Percentiles rank a stretch among this genome's conserved stretches.
These are phyloP conservation scores for Heliopora coerulea DNA, from an alignment of 92 coral and sea anemone genomes.

Conservation along the genomic window DNA sequence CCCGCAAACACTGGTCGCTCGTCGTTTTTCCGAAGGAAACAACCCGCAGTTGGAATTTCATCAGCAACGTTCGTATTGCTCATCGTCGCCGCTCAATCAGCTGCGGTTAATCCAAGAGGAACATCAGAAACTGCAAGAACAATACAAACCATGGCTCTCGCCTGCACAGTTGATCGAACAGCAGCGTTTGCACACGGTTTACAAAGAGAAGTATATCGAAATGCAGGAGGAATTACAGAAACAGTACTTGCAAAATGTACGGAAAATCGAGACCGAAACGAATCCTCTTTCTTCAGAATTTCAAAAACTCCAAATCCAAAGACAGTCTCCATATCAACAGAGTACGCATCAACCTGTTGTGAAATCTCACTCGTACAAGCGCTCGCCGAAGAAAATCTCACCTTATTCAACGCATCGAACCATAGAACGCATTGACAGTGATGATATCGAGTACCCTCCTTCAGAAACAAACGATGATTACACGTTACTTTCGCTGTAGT, in stretches of 20 bases:
- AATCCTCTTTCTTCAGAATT: constrained; percentile 38
- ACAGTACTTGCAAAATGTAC: constrained; percentile 55
- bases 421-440: constrained; percentile 43
- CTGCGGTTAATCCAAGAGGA: constrained; percentile 86
- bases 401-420: constrained; percentile 38
- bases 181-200: constrained; percentile 84
- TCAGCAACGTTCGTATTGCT: constrained; percentile 66
- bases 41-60: constrained; percentile 87
- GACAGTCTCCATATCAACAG: constrained; percentile 2
- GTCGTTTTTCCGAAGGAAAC: constrained; percentile 96
- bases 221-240: constrained; percentile 94
- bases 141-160: constrained; percentile 91
- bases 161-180: constrained; percentile 84
- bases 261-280: constrained; percentile 23
- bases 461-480: constrained; percentile 42
- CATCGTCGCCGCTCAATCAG: constrained; percentile 66
- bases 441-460: constrained; percentile 39
- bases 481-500: constrained; percentile 24
- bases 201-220: constrained; percentile 90
- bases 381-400: constrained; percentile 37
- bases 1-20: constrained; percentile 56
- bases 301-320: constrained; percentile 39
- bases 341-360: constrained; percentile 27
- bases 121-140: constrained; percentile 91
- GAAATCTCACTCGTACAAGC: constrained; percentile 20